phyloP scores from a whole-genome alignment of 2,797 vertebrate species.

The Spheniscus humboldti region DNA sequence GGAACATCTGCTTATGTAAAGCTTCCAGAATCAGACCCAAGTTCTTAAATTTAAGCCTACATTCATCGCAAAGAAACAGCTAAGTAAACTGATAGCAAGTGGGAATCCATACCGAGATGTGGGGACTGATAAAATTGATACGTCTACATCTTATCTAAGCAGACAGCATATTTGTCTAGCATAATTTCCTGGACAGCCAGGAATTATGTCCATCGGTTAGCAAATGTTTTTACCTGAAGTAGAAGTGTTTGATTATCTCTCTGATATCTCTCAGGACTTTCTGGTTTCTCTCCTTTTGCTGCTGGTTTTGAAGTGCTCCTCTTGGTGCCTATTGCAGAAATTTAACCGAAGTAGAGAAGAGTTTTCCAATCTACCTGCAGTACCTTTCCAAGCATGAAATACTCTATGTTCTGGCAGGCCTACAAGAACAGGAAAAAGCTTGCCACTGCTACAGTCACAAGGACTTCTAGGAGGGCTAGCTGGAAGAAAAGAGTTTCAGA shows the following conservation, averaged over 20 bases:
- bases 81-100: background rate
- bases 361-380: background rate
- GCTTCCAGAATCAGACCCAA: background rate
- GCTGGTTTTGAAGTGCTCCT: constrained; percentile 64
- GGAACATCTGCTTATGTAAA: background rate
- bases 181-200: background rate
- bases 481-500: background rate
- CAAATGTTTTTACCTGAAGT: constrained; percentile 80
- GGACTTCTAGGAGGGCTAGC: background rate
- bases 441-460: background rate
- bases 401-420: background rate
- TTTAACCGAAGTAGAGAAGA: background rate
- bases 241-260: constrained; percentile 80
- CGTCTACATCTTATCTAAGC: background rate
- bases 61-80: background rate
- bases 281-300: constrained; percentile 45
- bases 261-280: constrained; percentile 74
- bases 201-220: background rate
- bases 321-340: constrained; percentile 54
- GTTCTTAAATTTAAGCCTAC: background rate
- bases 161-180: background rate
- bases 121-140: background rate
- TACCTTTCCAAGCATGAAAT: background rate
- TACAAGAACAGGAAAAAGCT: background rate
- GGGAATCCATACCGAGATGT: background rate